phyloP scores from a whole-genome alignment of 2,797 vertebrate genomes.

The Picus viridis region DNA sequence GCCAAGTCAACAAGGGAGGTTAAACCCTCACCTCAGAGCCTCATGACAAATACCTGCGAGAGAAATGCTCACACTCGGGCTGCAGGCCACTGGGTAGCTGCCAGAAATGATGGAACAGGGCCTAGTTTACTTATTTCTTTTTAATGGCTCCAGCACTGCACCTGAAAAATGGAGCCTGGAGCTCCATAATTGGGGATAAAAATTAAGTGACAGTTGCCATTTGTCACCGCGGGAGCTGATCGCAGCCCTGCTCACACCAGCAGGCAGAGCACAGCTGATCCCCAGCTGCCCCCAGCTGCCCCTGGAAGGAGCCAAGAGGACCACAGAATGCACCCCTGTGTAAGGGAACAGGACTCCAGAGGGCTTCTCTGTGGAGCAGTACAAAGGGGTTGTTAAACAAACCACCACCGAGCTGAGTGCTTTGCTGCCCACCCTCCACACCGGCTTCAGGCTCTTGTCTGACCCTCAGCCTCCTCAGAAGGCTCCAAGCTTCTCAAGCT shows the following conservation, averaged over 20 bases:
- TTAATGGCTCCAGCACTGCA: conserved; percentile 79
- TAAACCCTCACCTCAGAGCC: conserved; percentile 19
- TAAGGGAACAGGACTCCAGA: rapidly evolving
- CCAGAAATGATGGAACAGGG: conserved; percentile 80
- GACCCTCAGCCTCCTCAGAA: not conserved
- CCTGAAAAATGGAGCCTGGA: conserved; percentile 81
- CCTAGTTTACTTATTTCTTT: conserved; percentile 82
- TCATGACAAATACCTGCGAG: conserved; percentile 69
- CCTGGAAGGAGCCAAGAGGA: not conserved
- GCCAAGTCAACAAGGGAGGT: conserved; percentile 32
- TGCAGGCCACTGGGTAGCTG: conserved; percentile 77
- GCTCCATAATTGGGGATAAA: conserved; percentile 82
- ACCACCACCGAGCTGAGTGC: not conserved
- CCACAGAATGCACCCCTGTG: not conserved
- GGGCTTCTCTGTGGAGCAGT: rapidly evolving
- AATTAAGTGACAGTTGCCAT: conserved; percentile 81
- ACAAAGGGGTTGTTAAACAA: rapidly evolving
- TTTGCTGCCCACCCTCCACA: not conserved
- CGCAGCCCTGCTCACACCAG: conserved; percentile 58
- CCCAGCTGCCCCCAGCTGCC: conserved; percentile 15
- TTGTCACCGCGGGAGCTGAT: conserved; percentile 73
- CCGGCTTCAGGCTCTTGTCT: not conserved
- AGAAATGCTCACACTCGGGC: conserved; percentile 68
- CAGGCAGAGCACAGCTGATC: not conserved
- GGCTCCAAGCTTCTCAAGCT: not conserved